Evolutionary conservation across 2,113 vertebrate genomes (phyloP).

Genomic region (Periophthalmus modestus): DNA sequence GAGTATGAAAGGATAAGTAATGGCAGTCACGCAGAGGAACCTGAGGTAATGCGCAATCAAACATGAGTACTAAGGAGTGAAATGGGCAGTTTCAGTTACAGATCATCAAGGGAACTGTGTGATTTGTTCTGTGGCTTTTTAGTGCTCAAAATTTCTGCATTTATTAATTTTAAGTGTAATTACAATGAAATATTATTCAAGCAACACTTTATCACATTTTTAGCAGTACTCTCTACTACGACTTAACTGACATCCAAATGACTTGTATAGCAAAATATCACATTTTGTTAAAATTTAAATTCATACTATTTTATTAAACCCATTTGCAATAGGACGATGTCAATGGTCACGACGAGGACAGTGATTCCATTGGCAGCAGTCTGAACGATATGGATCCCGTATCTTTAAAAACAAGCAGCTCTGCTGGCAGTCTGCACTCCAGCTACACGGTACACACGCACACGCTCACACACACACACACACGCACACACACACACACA

Average conservation of each 20-base stretch:
- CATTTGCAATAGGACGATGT: slow-evolving; percentile 42
- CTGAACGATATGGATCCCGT: slow-evolving; percentile 38
- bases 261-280: no score
- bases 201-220: no score
- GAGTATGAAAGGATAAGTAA: slow-evolving; percentile 57
- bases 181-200: neutral
- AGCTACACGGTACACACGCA: slow-evolving; percentile 62
- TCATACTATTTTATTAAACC: neutral
- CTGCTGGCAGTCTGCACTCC: slow-evolving; percentile 83
- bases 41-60: slow-evolving; percentile 47
- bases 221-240: neutral
- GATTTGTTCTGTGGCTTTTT: neutral
- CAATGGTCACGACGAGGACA: slow-evolving; percentile 54
- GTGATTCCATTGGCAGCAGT: slow-evolving; percentile 66
- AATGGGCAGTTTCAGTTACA: neutral
- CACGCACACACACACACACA: slow-evolving; percentile 14
- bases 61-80: neutral
- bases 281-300: neutral
- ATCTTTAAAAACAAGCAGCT: slow-evolving; percentile 80
- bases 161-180: neutral
- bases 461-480: slow-evolving; percentile 12
- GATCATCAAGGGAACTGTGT: neutral
- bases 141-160: neutral
- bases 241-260: neutral
- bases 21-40: slow-evolving; percentile 42